Conservation (phyloP, 2,113 vertebrate genomes). For the Stomatorhinus ivindoensis region DNA sequence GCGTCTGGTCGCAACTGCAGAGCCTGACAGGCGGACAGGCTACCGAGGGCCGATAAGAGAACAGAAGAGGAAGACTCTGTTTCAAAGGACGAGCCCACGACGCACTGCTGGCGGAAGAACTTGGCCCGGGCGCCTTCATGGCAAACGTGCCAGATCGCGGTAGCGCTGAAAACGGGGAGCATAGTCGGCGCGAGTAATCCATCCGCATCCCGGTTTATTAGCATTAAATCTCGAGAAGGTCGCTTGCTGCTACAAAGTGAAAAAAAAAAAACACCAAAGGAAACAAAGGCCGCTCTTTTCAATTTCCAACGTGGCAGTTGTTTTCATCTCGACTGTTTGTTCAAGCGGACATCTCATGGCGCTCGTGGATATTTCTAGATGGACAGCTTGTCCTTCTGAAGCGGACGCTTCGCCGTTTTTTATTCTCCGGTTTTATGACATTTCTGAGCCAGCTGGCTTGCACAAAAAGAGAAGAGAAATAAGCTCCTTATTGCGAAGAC, state of each 20-base stretch:
- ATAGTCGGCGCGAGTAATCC: conserved; percentile 38
- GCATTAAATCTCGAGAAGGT: conserved; percentile 39
- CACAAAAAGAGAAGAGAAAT: conserved; percentile 41
- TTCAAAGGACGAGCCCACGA: conserved; percentile 29
- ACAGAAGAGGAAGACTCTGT: conserved; percentile 57
- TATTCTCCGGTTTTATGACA: conserved; percentile 38
- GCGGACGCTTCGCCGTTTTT: conserved; percentile 31
- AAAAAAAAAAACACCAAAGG: background rate
- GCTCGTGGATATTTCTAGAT: conserved; percentile 39
- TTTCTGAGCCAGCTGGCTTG: conserved; percentile 48
- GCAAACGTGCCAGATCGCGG: conserved; percentile 38
- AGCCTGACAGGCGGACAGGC: conserved; percentile 53
- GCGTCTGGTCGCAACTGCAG: conserved; percentile 6
- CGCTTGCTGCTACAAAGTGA: conserved; percentile 25
- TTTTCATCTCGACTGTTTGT: conserved; percentile 33
- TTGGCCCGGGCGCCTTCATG: conserved; percentile 20
- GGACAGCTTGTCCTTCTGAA: conserved; percentile 47
- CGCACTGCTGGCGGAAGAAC: conserved; percentile 31
- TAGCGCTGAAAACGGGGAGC: conserved; percentile 33
- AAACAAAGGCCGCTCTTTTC: conserved; percentile 26
- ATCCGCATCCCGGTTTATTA: conserved; percentile 36
- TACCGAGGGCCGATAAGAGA: conserved; percentile 43
- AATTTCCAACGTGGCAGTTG: conserved; percentile 24
- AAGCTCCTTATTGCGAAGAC: conserved; percentile 49
- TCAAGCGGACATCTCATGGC: conserved; percentile 37